phyloP scores from a whole-genome alignment of 2,113 vertebrate genomes.

The Pomatorhinus ruficollis region DNA sequence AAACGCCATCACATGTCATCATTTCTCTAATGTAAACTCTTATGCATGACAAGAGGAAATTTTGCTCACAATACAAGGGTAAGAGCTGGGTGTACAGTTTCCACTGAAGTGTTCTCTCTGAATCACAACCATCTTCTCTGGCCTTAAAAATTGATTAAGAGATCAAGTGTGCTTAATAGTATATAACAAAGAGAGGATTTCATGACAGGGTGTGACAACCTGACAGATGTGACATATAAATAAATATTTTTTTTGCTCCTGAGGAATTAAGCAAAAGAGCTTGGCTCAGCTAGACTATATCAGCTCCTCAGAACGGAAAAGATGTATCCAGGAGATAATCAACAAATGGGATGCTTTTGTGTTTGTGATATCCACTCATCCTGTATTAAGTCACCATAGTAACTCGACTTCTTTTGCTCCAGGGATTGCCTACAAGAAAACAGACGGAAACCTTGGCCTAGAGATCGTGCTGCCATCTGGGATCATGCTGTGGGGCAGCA shows the following conservation, averaged over 20 bases:
- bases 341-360: not conserved
- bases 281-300: not conserved
- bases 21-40: not conserved
- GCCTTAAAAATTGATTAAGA: not conserved
- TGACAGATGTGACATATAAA: not conserved
- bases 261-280: not conserved
- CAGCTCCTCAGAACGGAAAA: not conserved
- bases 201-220: not conserved
- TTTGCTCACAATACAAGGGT: not conserved
- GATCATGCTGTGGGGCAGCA: not conserved
- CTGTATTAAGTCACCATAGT: not conserved
- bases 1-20: not conserved
- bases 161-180: not conserved
- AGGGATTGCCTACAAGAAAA: not conserved
- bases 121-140: not conserved
- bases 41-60: not conserved
- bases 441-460: not conserved
- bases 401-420: not conserved
- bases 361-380: not conserved
- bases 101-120: not conserved
- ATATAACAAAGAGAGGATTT: not conserved
- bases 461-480: slow-evolving; percentile 30
- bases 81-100: not conserved
- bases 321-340: not conserved
- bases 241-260: not conserved